These are phyloP conservation scores for Timema podura DNA, from an alignment of 2,888 invertebrate species.

Conservation along the genomic window DNA sequence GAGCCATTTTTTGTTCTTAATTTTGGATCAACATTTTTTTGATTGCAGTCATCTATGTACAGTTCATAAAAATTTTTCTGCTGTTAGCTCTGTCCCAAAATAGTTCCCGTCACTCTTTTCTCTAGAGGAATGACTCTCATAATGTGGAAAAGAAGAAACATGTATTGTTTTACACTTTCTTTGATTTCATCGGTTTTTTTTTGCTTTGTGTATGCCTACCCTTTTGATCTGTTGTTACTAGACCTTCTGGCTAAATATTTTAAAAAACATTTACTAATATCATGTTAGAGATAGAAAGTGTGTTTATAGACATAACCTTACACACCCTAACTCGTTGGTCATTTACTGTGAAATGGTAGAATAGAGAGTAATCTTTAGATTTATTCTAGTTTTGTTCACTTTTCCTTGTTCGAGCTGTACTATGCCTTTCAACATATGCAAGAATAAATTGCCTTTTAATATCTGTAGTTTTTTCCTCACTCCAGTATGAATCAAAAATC, in stretches of 20 bases:
- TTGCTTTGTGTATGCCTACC: not conserved
- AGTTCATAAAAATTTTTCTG: not conserved
- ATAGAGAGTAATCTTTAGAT: not conserved
- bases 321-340: no score
- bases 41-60: not conserved
- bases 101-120: not conserved
- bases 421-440: conserved; percentile 3
- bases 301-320: no score
- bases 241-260: no score
- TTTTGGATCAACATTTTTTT: not conserved
- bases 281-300: no score
- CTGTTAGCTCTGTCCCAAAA: not conserved
- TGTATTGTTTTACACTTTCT: no score
- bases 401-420: conserved; percentile 9
- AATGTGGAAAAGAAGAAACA: not conserved
- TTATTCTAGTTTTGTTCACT: conserved; percentile 1
- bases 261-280: no score
- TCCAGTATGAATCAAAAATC: conserved; percentile 12
- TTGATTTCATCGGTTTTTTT: no score
- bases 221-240: not conserved
- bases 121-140: not conserved
- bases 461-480: conserved; percentile 14
- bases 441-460: conserved; percentile 14
- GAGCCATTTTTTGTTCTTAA: not conserved
- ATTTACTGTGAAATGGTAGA: no score